phyloP scores from a whole-genome alignment of 1,140 invertebrate genomes.

The Apis florea region DNA sequence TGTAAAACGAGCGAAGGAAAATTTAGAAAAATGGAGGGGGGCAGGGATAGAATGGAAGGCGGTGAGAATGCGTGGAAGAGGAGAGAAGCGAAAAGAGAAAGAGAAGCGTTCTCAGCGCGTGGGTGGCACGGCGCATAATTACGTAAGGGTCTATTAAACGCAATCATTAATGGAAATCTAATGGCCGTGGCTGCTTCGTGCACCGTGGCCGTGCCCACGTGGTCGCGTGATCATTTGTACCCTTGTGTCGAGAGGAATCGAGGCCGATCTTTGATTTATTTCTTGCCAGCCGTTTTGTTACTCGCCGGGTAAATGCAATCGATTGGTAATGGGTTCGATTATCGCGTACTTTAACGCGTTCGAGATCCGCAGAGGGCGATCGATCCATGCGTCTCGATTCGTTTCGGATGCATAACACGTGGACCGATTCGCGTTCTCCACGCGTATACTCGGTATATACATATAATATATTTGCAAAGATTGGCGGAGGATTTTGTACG shows the following conservation, averaged over 20 bases:
- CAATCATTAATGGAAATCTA: conserved; percentile 53
- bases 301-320: neutral
- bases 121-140: conserved; percentile 48
- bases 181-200: conserved; percentile 27
- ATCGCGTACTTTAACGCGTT: neutral
- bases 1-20: neutral
- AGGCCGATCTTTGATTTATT: conserved; percentile 42
- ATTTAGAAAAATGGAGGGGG: neutral
- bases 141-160: conserved; percentile 50
- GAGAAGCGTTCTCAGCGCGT: conserved; percentile 9
- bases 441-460: neutral
- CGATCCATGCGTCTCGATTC: neutral
- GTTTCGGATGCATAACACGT: neutral
- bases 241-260: neutral
- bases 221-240: conserved; percentile 47
- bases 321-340: conserved; percentile 20
- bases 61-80: neutral
- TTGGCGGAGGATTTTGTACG: neutral
- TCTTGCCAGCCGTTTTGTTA: neutral
- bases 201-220: neutral
- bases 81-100: neutral
- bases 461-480: neutral
- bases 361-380: neutral
- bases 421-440: neutral
- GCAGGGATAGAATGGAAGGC: neutral